Conservation (phyloP, 2,797 vertebrate genomes). For the Parambassis ranga region DNA sequence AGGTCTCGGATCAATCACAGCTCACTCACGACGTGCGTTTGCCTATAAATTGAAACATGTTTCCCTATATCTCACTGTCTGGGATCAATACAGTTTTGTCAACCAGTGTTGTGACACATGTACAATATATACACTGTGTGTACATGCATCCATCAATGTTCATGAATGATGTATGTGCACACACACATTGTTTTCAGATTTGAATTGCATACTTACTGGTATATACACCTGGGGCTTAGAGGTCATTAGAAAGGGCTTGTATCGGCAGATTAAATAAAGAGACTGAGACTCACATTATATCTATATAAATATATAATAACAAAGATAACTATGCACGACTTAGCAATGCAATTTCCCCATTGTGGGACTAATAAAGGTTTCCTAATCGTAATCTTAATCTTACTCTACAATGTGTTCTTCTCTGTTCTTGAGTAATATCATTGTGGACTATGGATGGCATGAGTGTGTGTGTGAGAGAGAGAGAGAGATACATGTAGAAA, state of each 20-base stretch:
- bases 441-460: not conserved
- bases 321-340: no score
- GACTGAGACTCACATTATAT: not conserved
- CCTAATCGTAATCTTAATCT: no score
- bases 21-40: not conserved
- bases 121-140: conserved; percentile 8
- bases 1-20: conserved; percentile 1
- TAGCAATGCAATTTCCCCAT: no score
- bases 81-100: conserved; percentile 35
- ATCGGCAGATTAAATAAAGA: no score
- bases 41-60: not conserved
- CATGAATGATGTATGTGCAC: conserved; percentile 49
- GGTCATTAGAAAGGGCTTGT: not conserved
- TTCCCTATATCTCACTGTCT: not conserved
- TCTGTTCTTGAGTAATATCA: not conserved
- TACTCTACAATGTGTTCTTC: not conserved
- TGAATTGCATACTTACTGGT: conserved; percentile 19
- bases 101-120: not conserved
- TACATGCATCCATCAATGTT: conserved; percentile 17
- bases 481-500: not conserved
- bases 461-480: not conserved
- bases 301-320: not conserved
- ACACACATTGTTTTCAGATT: conserved; percentile 12
- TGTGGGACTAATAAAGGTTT: no score
- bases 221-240: not conserved